A percentile compares a stretch with the other conserved stretches of the same genome.
phyloP scores from a whole-genome alignment of 2,888 invertebrate species.

The Caenorhabditis virilis region DNA sequence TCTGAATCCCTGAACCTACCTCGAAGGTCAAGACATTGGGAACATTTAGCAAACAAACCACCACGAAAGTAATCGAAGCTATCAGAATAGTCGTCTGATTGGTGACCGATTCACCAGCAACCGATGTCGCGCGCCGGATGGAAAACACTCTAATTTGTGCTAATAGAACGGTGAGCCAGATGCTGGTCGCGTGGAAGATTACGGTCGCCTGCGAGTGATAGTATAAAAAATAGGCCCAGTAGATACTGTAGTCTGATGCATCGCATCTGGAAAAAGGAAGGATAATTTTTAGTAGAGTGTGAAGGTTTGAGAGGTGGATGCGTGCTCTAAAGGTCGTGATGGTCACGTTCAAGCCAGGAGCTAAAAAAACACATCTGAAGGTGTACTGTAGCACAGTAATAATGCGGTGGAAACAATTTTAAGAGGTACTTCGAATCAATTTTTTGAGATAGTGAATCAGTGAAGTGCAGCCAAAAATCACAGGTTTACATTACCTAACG shows the following conservation, averaged over 20 bases:
- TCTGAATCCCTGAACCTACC: conserved; percentile 24
- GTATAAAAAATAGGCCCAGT: conserved; percentile 71
- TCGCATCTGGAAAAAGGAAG: conserved; percentile 59
- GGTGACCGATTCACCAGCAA: conserved; percentile 51
- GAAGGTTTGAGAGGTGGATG: no score
- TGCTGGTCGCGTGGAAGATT: conserved; percentile 71
- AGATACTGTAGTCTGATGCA: conserved; percentile 63
- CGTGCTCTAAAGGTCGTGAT: no score
- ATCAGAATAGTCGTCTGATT: conserved; percentile 51
- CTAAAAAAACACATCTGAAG: no score
- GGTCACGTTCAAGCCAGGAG: no score
- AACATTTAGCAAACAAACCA: conserved; percentile 60
- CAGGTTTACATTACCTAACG: neutral
- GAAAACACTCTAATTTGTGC: conserved; percentile 72
- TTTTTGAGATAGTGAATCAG: neutral
- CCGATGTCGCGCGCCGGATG: conserved; percentile 67
- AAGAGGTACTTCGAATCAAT: no score
- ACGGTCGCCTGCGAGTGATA: conserved; percentile 71
- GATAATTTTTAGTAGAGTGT: no score
- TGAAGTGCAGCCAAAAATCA: neutral
- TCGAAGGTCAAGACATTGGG: conserved; percentile 67
- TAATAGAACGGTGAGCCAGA: conserved; percentile 71
- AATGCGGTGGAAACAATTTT: no score
- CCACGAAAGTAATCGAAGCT: conserved; percentile 49
- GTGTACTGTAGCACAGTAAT: no score